Percentiles rank a stretch among this genome's conserved stretches.
These are phyloP conservation scores for Gryllus bimaculatus DNA, from an alignment of 1,140 invertebrate genomes.

Conservation along the genomic window DNA sequence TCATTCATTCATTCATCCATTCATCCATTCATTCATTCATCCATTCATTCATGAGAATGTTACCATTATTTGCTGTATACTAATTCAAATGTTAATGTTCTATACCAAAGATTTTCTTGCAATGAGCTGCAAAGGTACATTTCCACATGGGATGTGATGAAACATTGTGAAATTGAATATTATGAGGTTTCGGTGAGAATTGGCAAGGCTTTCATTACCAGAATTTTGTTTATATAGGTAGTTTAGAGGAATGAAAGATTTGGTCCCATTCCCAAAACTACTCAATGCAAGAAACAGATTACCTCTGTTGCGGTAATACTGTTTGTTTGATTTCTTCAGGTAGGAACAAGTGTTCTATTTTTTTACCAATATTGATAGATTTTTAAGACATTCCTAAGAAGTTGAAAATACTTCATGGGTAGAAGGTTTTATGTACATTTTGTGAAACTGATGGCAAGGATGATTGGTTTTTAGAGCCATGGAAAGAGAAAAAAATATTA, in stretches of 20 bases:
- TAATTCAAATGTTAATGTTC: neutral
- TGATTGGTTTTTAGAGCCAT: neutral
- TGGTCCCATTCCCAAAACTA: neutral
- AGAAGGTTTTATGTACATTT: neutral
- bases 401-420: too few relatives aligned
- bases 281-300: neutral
- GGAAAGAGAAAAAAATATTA: neutral
- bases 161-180: neutral
- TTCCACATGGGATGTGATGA: neutral
- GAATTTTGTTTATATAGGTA: neutral
- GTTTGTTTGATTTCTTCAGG: neutral
- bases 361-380: neutral
- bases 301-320: neutral
- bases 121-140: neutral
- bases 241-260: neutral
- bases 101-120: neutral
- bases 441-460: neutral
- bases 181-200: neutral
- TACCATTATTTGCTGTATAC: neutral
- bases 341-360: neutral
- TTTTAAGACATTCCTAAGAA: neutral
- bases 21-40: neutral
- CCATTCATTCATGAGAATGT: neutral
- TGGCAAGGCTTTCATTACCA: conserved; percentile 3
- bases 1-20: neutral